Percentiles rank a stretch among this genome's conserved stretches.
phyloP scores from a whole-genome alignment of 2,797 vertebrate genomes.

The Moxostoma hubbsi region DNA sequence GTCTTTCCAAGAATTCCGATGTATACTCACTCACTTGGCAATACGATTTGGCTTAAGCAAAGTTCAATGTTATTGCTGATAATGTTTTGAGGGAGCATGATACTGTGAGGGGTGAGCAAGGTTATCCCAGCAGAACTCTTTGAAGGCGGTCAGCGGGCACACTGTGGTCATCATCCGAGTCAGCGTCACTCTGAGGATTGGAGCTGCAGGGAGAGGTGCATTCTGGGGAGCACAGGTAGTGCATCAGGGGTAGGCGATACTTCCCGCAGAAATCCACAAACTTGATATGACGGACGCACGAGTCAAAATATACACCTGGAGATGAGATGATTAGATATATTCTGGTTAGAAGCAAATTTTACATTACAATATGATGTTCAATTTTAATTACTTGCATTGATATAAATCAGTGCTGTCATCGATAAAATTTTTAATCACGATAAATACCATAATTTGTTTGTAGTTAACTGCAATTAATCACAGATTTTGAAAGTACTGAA shows the following conservation, averaged over 20 bases:
- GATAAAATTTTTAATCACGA: no score
- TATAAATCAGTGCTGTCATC: background rate
- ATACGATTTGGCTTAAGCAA: slow-evolving; percentile 36
- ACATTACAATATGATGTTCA: no score
- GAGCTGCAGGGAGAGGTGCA: slow-evolving; percentile 96
- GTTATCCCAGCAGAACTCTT: slow-evolving; percentile 95
- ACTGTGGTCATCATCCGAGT: slow-evolving; percentile 93
- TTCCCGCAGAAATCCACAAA: slow-evolving; percentile 99
- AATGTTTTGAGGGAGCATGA: slow-evolving; percentile 19
- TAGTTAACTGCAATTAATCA: no score
- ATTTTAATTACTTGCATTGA: background rate
- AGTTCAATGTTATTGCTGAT: slow-evolving; percentile 44
- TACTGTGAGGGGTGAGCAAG: background rate
- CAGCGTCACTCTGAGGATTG: slow-evolving; percentile 93
- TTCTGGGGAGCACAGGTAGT: slow-evolving; percentile 97
- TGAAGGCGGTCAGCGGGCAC: slow-evolving; percentile 91
- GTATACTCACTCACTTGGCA: slow-evolving; percentile 39
- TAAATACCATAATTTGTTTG: no score
- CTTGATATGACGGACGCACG: slow-evolving; percentile 98
- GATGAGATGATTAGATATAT: slow-evolving; percentile 12
- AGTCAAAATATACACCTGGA: slow-evolving; percentile 97
- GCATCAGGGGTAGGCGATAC: slow-evolving; percentile 97
- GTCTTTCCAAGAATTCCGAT: background rate
- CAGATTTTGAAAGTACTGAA: no score
- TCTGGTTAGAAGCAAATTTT: background rate